These are phyloP conservation scores for Monodelphis domestica DNA, from an alignment of 2,797 vertebrate genomes.

Conservation along the genomic window DNA sequence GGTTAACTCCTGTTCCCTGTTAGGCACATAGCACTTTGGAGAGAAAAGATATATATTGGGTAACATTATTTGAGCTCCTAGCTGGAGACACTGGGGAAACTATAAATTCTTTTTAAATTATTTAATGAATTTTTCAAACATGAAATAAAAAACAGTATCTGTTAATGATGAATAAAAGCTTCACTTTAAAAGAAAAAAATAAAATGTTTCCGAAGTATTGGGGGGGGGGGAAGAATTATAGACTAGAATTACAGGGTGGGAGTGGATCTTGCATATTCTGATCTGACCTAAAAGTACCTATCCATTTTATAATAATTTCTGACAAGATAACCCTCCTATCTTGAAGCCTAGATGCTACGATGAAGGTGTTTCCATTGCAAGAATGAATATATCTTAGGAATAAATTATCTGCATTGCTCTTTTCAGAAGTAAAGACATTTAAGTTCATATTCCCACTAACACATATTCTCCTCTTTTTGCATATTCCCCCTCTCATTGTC, in stretches of 20 bases:
- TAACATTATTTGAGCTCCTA: constrained; percentile 39
- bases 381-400: constrained; percentile 34
- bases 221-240: constrained; percentile 44
- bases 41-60: constrained; percentile 43
- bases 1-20: not conserved
- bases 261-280: not conserved
- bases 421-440: constrained; percentile 16
- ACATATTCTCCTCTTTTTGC: not conserved
- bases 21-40: constrained; percentile 8
- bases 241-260: not conserved
- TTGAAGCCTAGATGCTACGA: constrained; percentile 16
- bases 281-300: not conserved
- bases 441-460: constrained; percentile 11
- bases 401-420: not conserved
- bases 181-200: constrained; percentile 56
- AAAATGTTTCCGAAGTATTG: constrained; percentile 50
- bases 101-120: constrained; percentile 47
- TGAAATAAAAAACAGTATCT: constrained; percentile 54
- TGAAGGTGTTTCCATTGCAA: constrained; percentile 11
- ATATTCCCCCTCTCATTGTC: not conserved
- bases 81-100: constrained; percentile 47
- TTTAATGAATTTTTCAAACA: constrained; percentile 52
- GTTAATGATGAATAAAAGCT: constrained; percentile 23
- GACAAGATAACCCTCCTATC: not conserved
- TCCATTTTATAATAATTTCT: constrained; percentile 1